Percentiles rank a stretch among this genome's conserved stretches.
Evolutionary conservation across 2,888 invertebrate species (phyloP).

Genomic region (Phortica magna): DNA sequence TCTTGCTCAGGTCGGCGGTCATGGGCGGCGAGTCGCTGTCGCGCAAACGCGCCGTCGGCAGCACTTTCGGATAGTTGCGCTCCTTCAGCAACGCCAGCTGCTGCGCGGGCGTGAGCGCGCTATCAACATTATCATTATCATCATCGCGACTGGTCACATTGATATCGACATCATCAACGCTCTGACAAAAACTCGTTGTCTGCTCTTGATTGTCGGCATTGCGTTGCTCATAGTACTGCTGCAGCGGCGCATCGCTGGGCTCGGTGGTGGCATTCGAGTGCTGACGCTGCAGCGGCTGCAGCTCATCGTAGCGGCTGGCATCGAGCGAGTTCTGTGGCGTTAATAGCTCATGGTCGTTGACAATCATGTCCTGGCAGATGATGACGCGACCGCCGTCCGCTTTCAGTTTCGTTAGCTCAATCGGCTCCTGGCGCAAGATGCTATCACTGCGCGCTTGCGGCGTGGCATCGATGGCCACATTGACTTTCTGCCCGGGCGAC

Average conservation of each 20-base stretch:
- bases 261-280: conserved; percentile 20
- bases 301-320: conserved; percentile 74
- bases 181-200: conserved; percentile 76
- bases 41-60: conserved; percentile 81
- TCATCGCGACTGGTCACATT: conserved; percentile 88
- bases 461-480: conserved; percentile 88
- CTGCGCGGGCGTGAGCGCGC: conserved; percentile 82
- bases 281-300: conserved; percentile 52
- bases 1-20: conserved; percentile 57
- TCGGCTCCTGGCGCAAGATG: conserved; percentile 86
- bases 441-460: conserved; percentile 86
- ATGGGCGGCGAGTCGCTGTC: conserved; percentile 54
- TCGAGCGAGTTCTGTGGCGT: conserved; percentile 74
- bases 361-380: conserved; percentile 77
- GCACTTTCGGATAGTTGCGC: conserved; percentile 90
- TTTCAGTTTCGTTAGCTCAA: conserved; percentile 83
- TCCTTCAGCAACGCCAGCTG: conserved; percentile 86
- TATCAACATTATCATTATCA: conserved; percentile 50
- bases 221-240: conserved; percentile 75
- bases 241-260: conserved; percentile 78
- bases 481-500: conserved; percentile 83
- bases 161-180: conserved; percentile 79
- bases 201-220: conserved; percentile 75
- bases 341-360: conserved; percentile 73
- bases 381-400: conserved; percentile 67